Conservation (phyloP, 2,113 vertebrate species). For the Catharus fuscescens region DNA sequence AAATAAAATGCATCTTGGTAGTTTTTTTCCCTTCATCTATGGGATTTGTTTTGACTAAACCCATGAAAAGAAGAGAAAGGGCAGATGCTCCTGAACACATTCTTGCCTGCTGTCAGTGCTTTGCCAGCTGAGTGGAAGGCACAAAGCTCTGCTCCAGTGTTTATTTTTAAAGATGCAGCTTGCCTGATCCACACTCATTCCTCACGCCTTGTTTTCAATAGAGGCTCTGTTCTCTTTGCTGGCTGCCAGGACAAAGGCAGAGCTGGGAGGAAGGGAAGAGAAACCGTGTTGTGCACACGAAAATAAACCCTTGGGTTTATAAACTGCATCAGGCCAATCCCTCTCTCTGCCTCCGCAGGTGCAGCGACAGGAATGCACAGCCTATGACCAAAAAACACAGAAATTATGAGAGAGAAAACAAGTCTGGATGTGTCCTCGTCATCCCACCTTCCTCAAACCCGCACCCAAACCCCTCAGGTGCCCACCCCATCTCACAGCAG, state of each 20-base stretch:
- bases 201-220: background rate
- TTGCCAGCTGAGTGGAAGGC: background rate
- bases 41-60: conserved; percentile 37
- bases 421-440: background rate
- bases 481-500: background rate
- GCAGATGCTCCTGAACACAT: conserved; percentile 17
- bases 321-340: background rate
- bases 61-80: conserved; percentile 8
- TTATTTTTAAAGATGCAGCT: conserved; percentile 32
- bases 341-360: background rate
- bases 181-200: background rate
- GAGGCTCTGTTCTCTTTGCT: background rate
- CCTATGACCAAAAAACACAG: background rate
- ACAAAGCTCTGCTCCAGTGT: conserved; percentile 11
- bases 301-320: background rate
- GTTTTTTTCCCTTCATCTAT: background rate
- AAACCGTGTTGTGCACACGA: background rate
- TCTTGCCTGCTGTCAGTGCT: conserved; percentile 13
- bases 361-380: background rate
- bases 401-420: background rate
- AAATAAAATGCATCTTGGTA: background rate
- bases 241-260: background rate
- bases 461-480: background rate
- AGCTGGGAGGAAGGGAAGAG: background rate
- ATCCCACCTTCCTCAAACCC: background rate